A percentile compares a stretch with the other conserved stretches of the same genome.
Conservation (phyloP, 2,113 vertebrate genomes). For the Cisticola juncidis region DNA sequence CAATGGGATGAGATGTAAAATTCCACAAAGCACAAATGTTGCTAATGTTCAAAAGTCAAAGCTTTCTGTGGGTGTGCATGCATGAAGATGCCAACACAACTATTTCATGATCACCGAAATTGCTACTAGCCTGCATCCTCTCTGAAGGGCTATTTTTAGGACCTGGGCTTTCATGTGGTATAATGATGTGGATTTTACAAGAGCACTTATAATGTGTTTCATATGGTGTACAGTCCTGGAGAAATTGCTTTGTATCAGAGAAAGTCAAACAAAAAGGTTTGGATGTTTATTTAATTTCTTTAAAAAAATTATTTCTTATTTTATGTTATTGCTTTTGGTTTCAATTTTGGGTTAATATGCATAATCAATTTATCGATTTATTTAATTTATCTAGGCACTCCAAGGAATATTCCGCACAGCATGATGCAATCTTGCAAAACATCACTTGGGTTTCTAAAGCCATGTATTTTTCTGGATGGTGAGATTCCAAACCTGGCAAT, state of each 20-base stretch:
- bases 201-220: constrained; percentile 81
- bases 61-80: constrained; percentile 48
- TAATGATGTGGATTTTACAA: constrained; percentile 80
- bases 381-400: neutral
- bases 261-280: constrained; percentile 27
- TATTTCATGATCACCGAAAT: constrained; percentile 75
- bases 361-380: neutral
- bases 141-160: constrained; percentile 81
- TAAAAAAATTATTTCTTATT: neutral
- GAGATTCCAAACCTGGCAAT: neutral
- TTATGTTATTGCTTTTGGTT: neutral
- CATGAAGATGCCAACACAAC: constrained; percentile 60
- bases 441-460: neutral
- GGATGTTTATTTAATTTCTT: neutral
- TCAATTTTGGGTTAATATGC: neutral
- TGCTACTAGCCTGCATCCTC: constrained; percentile 73
- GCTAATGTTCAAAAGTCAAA: constrained; percentile 39
- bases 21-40: constrained; percentile 21
- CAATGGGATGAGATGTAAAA: neutral
- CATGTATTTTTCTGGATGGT: neutral
- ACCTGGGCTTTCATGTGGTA: constrained; percentile 79
- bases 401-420: neutral
- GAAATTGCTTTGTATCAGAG: constrained; percentile 50
- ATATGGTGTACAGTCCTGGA: constrained; percentile 65
- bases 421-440: rapidly evolving